Conservation (phyloP, 2,113 vertebrate genomes). For the Dipodomys merriami region DNA sequence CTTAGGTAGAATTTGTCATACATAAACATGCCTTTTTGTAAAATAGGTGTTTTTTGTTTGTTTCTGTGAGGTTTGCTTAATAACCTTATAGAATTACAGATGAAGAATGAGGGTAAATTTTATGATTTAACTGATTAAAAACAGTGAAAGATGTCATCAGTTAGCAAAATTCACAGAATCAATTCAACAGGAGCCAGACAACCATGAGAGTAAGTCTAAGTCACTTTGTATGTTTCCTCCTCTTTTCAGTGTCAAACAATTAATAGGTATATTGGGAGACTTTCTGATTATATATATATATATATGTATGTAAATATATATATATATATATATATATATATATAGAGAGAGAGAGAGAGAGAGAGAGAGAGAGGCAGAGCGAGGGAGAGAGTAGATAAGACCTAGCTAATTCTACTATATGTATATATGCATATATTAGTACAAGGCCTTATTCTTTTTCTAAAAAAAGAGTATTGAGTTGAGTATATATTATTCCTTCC, state of each 20-base stretch:
- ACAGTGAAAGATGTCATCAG: not conserved
- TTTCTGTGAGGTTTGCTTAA: slow-evolving; percentile 12
- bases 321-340: too few relatives aligned
- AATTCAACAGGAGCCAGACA: slow-evolving; percentile 17
- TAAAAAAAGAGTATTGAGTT: not conserved
- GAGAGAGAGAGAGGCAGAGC: too few relatives aligned
- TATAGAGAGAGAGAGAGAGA: too few relatives aligned
- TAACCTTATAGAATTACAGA: slow-evolving; percentile 11
- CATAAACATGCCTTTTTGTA: not conserved
- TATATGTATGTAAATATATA: too few relatives aligned
- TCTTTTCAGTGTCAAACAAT: not conserved
- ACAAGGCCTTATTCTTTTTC: not conserved
- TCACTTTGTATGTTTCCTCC: not conserved
- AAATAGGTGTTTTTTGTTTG: not conserved
- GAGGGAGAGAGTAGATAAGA: too few relatives aligned
- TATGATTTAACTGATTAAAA: not conserved
- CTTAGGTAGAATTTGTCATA: not conserved
- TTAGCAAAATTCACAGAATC: slow-evolving; percentile 1
- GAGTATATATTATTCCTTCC: slow-evolving; percentile 44
- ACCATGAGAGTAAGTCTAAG: slow-evolving; percentile 12
- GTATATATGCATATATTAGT: not conserved
- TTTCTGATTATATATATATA: not conserved
- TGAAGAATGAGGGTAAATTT: not conserved
- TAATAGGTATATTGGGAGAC: not conserved
- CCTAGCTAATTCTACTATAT: too few relatives aligned